Percentiles rank a stretch among this genome's conserved stretches.
These are phyloP conservation scores for Furcula furcula DNA, from an alignment of 2,888 invertebrate genomes.

Conservation along the genomic window DNA sequence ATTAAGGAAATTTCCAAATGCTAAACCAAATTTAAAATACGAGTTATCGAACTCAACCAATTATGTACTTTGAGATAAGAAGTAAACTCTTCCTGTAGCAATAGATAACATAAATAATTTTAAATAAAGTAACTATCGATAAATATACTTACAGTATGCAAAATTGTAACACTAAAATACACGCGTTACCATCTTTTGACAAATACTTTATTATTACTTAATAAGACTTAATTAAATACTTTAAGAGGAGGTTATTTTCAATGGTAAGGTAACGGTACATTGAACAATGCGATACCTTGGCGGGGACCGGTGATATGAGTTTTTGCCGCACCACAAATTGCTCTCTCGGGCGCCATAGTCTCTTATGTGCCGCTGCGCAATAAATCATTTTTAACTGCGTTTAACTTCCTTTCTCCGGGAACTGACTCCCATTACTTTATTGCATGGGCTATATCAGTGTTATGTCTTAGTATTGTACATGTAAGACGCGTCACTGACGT, in stretches of 20 bases:
- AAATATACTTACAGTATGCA: too few relatives aligned
- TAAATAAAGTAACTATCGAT: too few relatives aligned
- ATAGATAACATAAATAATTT: too few relatives aligned
- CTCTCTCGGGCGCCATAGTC: slow-evolving; percentile 48
- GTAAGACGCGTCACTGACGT: slow-evolving; percentile 27
- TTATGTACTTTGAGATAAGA: too few relatives aligned
- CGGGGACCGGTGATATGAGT: slow-evolving; percentile 39
- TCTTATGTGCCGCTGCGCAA: slow-evolving; percentile 42
- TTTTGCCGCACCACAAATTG: slow-evolving; percentile 58
- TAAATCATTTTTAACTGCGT: slow-evolving; percentile 44
- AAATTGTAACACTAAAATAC: too few relatives aligned
- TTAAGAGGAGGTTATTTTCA: slow-evolving; percentile 9
- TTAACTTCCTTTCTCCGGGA: slow-evolving; percentile 10
- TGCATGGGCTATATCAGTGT: neutral
- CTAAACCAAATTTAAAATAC: too few relatives aligned
- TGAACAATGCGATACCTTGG: slow-evolving; percentile 30
- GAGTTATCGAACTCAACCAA: too few relatives aligned
- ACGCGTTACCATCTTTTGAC: too few relatives aligned
- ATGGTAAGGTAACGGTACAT: slow-evolving; percentile 25
- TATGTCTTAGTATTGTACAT: neutral
- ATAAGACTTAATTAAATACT: too few relatives aligned
- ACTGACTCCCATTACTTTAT: slow-evolving; percentile 4
- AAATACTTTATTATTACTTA: too few relatives aligned
- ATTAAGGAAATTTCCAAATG: slow-evolving; percentile 3
- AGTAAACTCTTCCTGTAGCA: too few relatives aligned